A percentile compares a stretch with the other conserved stretches of the same genome.
Conservation (phyloP, 1,140 invertebrate species). For the Drosophila lacteicornis region DNA sequence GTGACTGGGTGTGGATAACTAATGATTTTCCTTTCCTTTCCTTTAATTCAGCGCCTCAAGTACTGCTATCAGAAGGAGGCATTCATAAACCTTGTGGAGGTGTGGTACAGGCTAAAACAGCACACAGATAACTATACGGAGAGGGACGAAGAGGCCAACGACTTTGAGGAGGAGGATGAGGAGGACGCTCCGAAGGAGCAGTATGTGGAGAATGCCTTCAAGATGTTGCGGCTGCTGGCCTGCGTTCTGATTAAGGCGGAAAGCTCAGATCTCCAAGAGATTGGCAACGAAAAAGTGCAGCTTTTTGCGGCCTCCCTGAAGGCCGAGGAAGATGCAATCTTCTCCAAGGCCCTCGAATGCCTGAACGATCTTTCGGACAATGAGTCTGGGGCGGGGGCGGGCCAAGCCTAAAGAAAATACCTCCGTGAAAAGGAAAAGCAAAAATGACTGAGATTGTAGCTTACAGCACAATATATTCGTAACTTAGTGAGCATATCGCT, state of each 20-base stretch:
- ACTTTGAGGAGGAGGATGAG: slow-evolving; percentile 67
- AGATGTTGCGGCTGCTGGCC: slow-evolving; percentile 57
- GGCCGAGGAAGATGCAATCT: slow-evolving; percentile 51
- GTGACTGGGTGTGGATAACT: background rate
- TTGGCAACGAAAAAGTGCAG: slow-evolving; percentile 41
- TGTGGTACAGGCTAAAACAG: slow-evolving; percentile 50
- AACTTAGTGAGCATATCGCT: slow-evolving; percentile 21
- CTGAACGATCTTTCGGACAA: slow-evolving; percentile 47
- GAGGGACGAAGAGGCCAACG: slow-evolving; percentile 54
- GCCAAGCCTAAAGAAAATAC: slow-evolving; percentile 66
- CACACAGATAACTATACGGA: slow-evolving; percentile 63
- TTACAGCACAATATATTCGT: slow-evolving; percentile 63
- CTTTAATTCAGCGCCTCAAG: slow-evolving; percentile 52
- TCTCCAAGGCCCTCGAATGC: slow-evolving; percentile 61
- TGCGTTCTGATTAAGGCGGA: slow-evolving; percentile 51
- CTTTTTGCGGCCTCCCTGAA: slow-evolving; percentile 47
- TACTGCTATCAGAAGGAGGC: slow-evolving; percentile 61
- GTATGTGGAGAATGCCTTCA: slow-evolving; percentile 67
- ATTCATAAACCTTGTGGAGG: slow-evolving; percentile 42
- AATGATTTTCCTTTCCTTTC: background rate
- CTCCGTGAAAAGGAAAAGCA: slow-evolving; percentile 36
- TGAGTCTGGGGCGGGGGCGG: slow-evolving; percentile 19
- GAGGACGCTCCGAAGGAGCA: slow-evolving; percentile 66
- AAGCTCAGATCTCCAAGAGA: slow-evolving; percentile 50
- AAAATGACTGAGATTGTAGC: slow-evolving; percentile 74